phyloP scores from a whole-genome alignment of 1,140 invertebrate genomes.

The Diuraphis noxia region DNA sequence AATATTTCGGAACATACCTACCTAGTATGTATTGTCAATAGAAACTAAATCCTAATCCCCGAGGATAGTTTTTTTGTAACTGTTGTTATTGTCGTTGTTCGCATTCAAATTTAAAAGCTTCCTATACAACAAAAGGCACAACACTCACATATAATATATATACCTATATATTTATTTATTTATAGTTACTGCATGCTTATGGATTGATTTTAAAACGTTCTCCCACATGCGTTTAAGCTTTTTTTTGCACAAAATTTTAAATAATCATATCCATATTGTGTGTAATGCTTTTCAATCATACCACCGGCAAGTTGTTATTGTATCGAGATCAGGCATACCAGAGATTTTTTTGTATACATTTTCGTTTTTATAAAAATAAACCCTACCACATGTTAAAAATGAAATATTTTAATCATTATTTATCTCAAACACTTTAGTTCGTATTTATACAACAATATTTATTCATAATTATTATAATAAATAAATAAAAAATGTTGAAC shows the following conservation, averaged over 20 bases:
- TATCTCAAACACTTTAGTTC: background rate
- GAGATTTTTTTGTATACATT: background rate
- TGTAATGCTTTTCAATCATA: background rate
- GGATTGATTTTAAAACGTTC: constrained; percentile 6
- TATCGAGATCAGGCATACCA: background rate
- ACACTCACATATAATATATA: background rate
- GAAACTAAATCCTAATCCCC: background rate
- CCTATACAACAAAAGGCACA: background rate
- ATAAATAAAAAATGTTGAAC: background rate
- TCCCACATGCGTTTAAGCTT: background rate
- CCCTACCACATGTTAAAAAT: background rate
- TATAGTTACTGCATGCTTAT: background rate
- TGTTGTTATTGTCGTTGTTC: background rate
- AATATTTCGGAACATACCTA: background rate
- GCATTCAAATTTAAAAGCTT: background rate
- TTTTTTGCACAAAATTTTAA: background rate
- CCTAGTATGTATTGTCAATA: background rate
- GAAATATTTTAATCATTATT: background rate
- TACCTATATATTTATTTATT: background rate
- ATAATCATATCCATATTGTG: background rate
- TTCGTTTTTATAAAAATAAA: too few species aligned
- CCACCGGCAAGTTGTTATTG: background rate
- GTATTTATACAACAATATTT: background rate
- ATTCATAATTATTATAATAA: background rate
- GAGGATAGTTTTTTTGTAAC: background rate